Evolutionary conservation across 1,140 invertebrate genomes (phyloP), one percentile per base, ranked within the genome.

Genomic region (Diabrotica undecimpunctata): DNA sequence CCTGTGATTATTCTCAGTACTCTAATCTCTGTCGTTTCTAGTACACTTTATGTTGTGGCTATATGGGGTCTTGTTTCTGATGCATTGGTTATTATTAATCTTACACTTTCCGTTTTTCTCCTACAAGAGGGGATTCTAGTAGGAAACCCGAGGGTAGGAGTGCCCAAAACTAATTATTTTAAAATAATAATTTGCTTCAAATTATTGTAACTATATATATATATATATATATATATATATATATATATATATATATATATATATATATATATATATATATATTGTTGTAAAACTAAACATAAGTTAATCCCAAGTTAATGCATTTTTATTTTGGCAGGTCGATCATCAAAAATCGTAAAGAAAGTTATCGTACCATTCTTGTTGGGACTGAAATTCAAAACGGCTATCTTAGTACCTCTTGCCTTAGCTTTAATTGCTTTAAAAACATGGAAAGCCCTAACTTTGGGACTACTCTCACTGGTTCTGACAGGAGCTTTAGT

Each of bases 401-500:
- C 90, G 39, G 90, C 90, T 0, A 89, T 91, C 11, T 77, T 93
- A 70, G 89, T 92, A 9, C 91, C 91, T 0, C 76, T 93, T 37
- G 90, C 90, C 6, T 81, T 93, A 14, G 89, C 90, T 57, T 80
- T 93, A 54, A 93, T 93, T 74, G 91, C 91, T 0, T 79, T 93
- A 13, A 93, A 93, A 77, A 93, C 91, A 25, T 93, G 91, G 91
- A 94, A 94, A 76, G 91, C 91, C 25, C 80, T 93, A 62, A 93
- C 91, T 10, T 81, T 94, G 66, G 91, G 90, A 71, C 84, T 94
- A n/a, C 84, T 94, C 11, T 93, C 91, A 0, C 78, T 94, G 66
- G 91, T 91, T 11, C 79, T 91, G 10, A 90, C 89, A 71, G 90
- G 89, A 62, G 91, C 91, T 39, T 84, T 93, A 83, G 81, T 93